phyloP scores from a whole-genome alignment of 2,797 vertebrate species.

The Pangasius mekongensis region DNA sequence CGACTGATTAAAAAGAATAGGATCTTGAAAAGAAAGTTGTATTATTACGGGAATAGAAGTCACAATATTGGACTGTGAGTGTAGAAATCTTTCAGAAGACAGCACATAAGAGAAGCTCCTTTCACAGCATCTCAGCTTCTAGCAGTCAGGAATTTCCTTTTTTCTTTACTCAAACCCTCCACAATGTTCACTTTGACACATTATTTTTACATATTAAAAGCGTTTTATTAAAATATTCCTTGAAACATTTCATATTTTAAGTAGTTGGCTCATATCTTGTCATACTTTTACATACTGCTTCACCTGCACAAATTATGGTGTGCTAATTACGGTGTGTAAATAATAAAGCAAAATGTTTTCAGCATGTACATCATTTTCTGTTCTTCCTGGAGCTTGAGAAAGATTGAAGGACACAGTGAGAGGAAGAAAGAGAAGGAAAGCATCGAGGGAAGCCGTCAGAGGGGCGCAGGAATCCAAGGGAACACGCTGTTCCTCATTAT shows the following conservation, averaged over 20 bases:
- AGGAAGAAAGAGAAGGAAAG: constrained; percentile 19
- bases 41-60: neutral
- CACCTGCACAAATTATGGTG: neutral
- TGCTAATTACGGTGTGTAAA: neutral
- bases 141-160: neutral
- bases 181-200: neutral
- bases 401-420: constrained; percentile 6
- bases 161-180: neutral
- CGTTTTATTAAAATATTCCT: neutral
- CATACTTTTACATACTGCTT: neutral
- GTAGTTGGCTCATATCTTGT: neutral
- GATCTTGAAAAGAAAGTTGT: neutral
- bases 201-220: neutral
- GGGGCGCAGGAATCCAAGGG: constrained; percentile 74
- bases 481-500: constrained; percentile 81
- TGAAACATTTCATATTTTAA: neutral
- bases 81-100: neutral
- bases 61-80: neutral
- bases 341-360: neutral
- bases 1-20: neutral
- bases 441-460: constrained; percentile 61
- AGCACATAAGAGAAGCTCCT: neutral
- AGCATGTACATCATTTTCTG: neutral
- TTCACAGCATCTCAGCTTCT: neutral
- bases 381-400: neutral